These are phyloP conservation scores for Xiphophorus hellerii DNA, from an alignment of 2,113 vertebrate species.

Conservation along the genomic window DNA sequence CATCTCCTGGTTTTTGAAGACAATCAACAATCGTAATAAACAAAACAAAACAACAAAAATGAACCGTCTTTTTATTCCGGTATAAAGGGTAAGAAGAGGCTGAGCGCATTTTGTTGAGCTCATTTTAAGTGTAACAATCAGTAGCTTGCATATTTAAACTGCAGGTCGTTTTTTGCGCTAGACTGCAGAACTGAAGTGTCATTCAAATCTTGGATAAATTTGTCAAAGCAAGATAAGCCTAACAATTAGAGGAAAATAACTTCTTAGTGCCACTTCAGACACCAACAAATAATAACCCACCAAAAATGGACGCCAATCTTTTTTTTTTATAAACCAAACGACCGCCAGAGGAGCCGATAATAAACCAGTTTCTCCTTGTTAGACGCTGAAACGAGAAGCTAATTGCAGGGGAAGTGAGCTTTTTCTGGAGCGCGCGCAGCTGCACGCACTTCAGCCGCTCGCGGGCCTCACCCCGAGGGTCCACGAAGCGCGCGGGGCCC, in stretches of 20 bases:
- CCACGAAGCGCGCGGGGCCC: conserved; percentile 86
- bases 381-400: conserved; percentile 90
- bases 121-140: conserved; percentile 36
- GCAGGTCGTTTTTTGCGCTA: conserved; percentile 53
- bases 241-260: conserved; percentile 79
- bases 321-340: conserved; percentile 44
- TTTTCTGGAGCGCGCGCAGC: conserved; percentile 92
- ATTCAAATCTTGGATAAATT: conserved; percentile 63
- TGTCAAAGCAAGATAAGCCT: conserved; percentile 72
- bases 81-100: conserved; percentile 10
- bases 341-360: conserved; percentile 87
- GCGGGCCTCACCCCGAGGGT: conserved; percentile 89
- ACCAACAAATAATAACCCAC: conserved; percentile 70
- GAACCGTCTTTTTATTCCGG: neutral
- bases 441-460: conserved; percentile 95
- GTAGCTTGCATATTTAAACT: conserved; percentile 43
- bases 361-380: conserved; percentile 86
- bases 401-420: conserved; percentile 91
- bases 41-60: neutral
- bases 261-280: conserved; percentile 76
- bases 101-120: conserved; percentile 9
- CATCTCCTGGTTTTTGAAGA: neutral
- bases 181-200: conserved; percentile 57
- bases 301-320: conserved; percentile 57
- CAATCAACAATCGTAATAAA: neutral